Conservation (phyloP, 2,113 vertebrate genomes). For the Carlito syrichta region DNA sequence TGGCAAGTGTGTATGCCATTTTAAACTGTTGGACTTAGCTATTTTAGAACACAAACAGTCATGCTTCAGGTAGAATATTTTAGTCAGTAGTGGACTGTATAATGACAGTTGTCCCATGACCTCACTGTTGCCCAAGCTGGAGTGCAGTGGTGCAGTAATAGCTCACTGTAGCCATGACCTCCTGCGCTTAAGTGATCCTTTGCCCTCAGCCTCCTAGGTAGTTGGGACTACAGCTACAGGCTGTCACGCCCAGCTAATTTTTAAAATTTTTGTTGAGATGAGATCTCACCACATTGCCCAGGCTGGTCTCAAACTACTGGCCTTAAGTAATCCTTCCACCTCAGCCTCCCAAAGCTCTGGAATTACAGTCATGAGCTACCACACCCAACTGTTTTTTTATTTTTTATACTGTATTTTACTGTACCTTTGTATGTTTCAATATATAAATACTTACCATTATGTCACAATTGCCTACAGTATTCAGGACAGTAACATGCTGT, state of each 20-base stretch:
- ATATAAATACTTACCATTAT: neutral
- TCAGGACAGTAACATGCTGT: neutral
- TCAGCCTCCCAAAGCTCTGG: too few relatives aligned
- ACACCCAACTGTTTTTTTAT: neutral
- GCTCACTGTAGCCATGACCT: too few relatives aligned
- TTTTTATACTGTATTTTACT: neutral
- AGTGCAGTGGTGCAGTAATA: too few relatives aligned
- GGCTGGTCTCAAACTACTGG: too few relatives aligned
- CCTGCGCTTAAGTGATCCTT: too few relatives aligned
- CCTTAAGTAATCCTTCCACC: neutral
- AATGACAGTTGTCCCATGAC: neutral
- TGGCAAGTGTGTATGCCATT: neutral
- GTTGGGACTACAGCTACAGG: too few relatives aligned
- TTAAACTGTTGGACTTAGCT: neutral
- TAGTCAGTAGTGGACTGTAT: neutral
- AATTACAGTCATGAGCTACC: neutral
- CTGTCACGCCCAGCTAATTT: too few relatives aligned
- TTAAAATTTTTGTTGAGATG: too few relatives aligned
- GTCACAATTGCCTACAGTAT: neutral
- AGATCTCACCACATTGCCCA: too few relatives aligned
- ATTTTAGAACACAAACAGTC: neutral
- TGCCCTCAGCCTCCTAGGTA: too few relatives aligned
- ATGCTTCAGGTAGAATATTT: neutral
- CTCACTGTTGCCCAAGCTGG: too few relatives aligned
- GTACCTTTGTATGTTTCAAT: neutral